Evolutionary conservation across 2,888 invertebrate genomes (phyloP), one percentile per base, ranked within the genome.

Genomic region (Folsomia candida): DNA sequence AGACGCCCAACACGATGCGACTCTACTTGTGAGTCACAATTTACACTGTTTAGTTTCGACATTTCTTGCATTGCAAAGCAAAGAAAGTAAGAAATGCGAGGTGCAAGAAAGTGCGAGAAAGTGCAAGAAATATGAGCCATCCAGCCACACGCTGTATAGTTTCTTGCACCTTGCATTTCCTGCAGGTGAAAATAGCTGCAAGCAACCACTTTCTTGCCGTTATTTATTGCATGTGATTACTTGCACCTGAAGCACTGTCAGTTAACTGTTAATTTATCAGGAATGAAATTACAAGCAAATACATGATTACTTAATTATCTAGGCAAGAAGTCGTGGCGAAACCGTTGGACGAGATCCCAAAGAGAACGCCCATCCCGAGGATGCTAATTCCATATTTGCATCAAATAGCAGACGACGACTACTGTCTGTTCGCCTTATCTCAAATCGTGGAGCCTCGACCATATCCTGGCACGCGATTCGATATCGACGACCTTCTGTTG

Each of bases 11-110:
- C 51, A 63, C 64, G n/a, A 68, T 71, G 71, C 59, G 68, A 9
- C 67, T 71, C 60, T 71, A 71, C 61, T 66, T 71, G 71, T 71
- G 65, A 71, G 71, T 47, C 58, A 58, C 18, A 25, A 28, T 67
- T 67, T 37, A n/a, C 28, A 26, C 24, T n/a, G n/a, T n/a, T n/a
- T n/a, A n/a, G n/a, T n/a, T n/a, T n/a, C n/a, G n/a, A n/a, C n/a
- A n/a, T n/a, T n/a, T n/a, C n/a, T n/a, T n/a, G n/a, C n/a, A n/a
- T n/a, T n/a, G n/a, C n/a, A n/a, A n/a, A n/a, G n/a, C n/a, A n/a
- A n/a, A n/a, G n/a, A n/a, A n/a, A n/a, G n/a, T n/a, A n/a, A n/a
- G n/a, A n/a, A n/a, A n/a, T n/a, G n/a, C n/a, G n/a, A n/a, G n/a
- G n/a, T n/a, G n/a, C n/a, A n/a, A n/a, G n/a, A n/a, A n/a, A n/a